A percentile compares a stretch with the other conserved stretches of the same genome.
phyloP scores from a whole-genome alignment of 1,140 invertebrate species.

The Chionoecetes opilio region DNA sequence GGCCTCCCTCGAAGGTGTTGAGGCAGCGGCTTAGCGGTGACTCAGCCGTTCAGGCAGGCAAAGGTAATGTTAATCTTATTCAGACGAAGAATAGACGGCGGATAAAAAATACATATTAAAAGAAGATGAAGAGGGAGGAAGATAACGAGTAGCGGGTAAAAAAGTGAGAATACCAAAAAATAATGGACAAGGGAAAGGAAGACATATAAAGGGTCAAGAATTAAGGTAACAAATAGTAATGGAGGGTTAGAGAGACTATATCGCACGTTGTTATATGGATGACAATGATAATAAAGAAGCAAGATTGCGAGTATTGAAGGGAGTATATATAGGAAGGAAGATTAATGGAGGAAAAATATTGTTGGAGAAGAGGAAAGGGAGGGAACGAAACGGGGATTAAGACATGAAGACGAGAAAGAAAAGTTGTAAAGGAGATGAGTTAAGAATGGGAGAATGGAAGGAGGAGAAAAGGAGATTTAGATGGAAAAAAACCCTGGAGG shows the following conservation, averaged over 20 bases:
- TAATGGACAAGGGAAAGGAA: neutral
- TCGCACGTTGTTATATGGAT: neutral
- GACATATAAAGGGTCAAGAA: neutral
- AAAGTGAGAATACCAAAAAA: neutral
- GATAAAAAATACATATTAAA: neutral
- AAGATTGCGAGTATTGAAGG: neutral
- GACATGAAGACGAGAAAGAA: neutral
- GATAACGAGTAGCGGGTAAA: neutral
- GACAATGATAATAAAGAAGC: neutral
- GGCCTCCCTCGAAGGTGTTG: neutral
- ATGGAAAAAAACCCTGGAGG: neutral
- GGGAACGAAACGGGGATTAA: neutral
- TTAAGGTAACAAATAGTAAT: neutral
- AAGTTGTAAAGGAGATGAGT: neutral
- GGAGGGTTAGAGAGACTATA: neutral
- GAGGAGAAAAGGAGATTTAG: conserved; percentile 14
- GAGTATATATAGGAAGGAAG: neutral
- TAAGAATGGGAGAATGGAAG: neutral
- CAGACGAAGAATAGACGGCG: neutral
- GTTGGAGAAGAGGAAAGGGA: neutral
- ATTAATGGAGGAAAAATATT: neutral
- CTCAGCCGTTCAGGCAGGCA: neutral
- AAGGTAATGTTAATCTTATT: conserved; percentile 22
- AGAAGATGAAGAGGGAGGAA: neutral
- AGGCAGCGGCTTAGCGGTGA: conserved; percentile 3